Base-by-base conservation (phyloP, 2,888 invertebrate genomes). In the Pogonocherus hispidulus region DNA sequence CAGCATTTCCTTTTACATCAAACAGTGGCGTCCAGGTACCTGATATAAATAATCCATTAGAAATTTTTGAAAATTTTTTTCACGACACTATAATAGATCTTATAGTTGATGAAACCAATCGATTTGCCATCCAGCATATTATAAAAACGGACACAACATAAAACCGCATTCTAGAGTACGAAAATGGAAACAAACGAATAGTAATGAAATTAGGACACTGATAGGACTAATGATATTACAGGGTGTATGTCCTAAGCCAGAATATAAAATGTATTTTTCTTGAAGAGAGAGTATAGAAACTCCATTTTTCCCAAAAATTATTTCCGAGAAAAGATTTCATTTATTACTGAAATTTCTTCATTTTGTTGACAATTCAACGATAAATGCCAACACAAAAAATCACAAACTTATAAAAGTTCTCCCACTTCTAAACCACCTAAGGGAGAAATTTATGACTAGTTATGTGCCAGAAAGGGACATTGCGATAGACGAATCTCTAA, bases 401-500 rank as follows among this genome's bases (percentile, higher is more conserved):
- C 27, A 8, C 27, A 41, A 41, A 16, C 41, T 41, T 11, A 11
- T 16, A 14, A 64, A 64, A 56, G 55, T 37, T 20, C 37, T 23
- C 22, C 55, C 62, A 46, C 55, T 69, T 66, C 32, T 62, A 20
- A 47, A 69, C 51, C 46, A 55, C 19, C 47, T 66, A 55, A 60
- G 62, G 62, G 54, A 41, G 11, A 68, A 66, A 22, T 66, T 69
- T 62, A 65, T 63, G 65, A 27, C 27, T 27, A 27, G 27, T 16
- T 66, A 65, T 44, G 46, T 65, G 19, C 65, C 69, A 35, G 52
- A 46, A 23, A 49, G 56, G 62, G 54, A 69, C 14, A 47, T 69
- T 19, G 41, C 54, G 27, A 35, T 69, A 54, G 56, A 69, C 16
- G 66, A 69, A 62, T 66, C 65, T 23, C 27, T 69, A 62, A 44